phyloP scores from a whole-genome alignment of 2,888 invertebrate species.

The Lasioglossum figueresi region DNA sequence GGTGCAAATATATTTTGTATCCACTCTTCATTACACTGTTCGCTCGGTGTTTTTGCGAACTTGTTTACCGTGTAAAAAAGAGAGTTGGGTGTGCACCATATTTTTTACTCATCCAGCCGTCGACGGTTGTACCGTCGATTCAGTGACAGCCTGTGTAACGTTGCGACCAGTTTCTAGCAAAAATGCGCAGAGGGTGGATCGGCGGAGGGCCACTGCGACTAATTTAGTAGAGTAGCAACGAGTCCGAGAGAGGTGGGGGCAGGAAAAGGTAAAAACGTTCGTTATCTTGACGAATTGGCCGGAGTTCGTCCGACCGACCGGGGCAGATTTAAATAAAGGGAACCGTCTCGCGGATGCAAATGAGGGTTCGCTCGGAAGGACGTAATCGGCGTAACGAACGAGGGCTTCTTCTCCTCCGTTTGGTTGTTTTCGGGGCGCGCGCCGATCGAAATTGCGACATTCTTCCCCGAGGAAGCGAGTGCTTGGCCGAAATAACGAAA shows the following conservation, averaged over 20 bases:
- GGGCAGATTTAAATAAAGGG: slow-evolving; percentile 52
- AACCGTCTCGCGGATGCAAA: slow-evolving; percentile 54
- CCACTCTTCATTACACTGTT: too few relatives aligned
- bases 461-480: slow-evolving; percentile 21
- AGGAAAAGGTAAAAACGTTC: slow-evolving; percentile 20
- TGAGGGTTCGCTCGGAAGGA: slow-evolving; percentile 52
- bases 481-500: slow-evolving; percentile 21
- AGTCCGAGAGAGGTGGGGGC: background rate
- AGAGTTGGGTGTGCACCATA: too few relatives aligned
- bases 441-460: slow-evolving; percentile 53
- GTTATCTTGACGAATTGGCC: slow-evolving; percentile 52
- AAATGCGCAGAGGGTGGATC: background rate
- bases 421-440: slow-evolving; percentile 27
- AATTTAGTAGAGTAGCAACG: slow-evolving; percentile 38
- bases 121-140: background rate
- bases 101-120: too few relatives aligned
- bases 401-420: slow-evolving; percentile 15
- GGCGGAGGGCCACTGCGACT: slow-evolving; percentile 10
- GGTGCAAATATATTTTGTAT: too few relatives aligned
- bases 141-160: background rate
- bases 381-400: slow-evolving; percentile 54
- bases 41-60: too few relatives aligned
- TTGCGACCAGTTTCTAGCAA: background rate
- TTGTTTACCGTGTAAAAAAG: too few relatives aligned
- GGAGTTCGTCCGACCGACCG: slow-evolving; percentile 32